Base-by-base conservation (phyloP, 2,888 invertebrate genomes). In the Leucophenga maculata region DNA sequence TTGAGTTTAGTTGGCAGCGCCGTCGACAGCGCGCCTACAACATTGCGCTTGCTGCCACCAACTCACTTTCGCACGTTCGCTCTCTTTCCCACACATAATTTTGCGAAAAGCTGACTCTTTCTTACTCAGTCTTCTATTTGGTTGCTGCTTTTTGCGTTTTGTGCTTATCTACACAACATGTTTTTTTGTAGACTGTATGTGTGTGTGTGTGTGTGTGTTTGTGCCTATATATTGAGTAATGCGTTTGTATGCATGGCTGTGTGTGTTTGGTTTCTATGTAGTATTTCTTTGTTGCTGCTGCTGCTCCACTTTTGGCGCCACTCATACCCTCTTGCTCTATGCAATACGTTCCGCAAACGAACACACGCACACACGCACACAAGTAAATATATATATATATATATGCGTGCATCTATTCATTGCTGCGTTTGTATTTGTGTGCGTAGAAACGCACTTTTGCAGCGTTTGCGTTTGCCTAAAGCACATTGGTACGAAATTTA, bases 301-400 rank as follows among this genome's bases (percentile, higher is more conserved):
- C 75, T 80, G 80, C 83, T 80, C 80, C 83, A 81, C 77, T 78
- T 81, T 81, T 74, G 78, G 77, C 80, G 77, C 78, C 78, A 74
- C 66, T 62, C 70, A 50, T 26, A 14, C 32, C 75, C 54, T 54
- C 60, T 39, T 6, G 18, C 64, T 54, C 69, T 52, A 65, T 20
- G 14, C 14, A 52, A 62, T 65, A 50, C 52, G 55, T 57, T 62
- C 62, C 18, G 9, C 52, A 20, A 59, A 39, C 39, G 52, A 16
- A 39, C 39, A 39, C 39, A 39, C 9, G 11, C 11, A 8, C 39
- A 39, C 11, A 39, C 8, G 1, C 11, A 39, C 32, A 32, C n/a
- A n/a, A n/a, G n/a, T n/a, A n/a, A n/a, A n/a, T n/a, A n/a, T n/a
- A n/a, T n/a, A n/a, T n/a, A n/a, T 32, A 32, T 32, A 8, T 39